Evolutionary conservation across 2,797 vertebrate genomes (phyloP).

Genomic region (Iguana delicatissima): DNA sequence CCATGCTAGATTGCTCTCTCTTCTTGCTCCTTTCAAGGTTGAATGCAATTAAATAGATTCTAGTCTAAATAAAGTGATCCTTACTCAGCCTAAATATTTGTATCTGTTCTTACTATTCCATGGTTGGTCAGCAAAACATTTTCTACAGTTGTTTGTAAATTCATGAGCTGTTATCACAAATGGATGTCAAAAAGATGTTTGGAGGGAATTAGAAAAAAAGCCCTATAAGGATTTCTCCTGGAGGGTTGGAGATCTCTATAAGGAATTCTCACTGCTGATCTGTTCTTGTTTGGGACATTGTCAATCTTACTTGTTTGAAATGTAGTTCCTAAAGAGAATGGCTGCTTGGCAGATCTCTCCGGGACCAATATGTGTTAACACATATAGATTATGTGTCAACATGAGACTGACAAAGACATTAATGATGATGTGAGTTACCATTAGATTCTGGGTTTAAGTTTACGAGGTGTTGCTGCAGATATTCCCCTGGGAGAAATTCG

Average conservation of each 20-base stretch:
- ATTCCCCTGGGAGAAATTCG: background rate
- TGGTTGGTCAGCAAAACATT: background rate
- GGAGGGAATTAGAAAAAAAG: background rate
- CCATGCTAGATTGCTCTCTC: too few species aligned
- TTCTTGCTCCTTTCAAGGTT: too few species aligned
- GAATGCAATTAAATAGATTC: too few species aligned
- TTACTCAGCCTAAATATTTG: too few species aligned
- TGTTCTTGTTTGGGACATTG: background rate
- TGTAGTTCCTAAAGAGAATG: slow-evolving; percentile 13
- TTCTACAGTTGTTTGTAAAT: background rate
- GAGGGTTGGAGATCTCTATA: background rate
- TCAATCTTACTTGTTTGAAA: slow-evolving; percentile 5
- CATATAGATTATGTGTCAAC: slow-evolving; percentile 24
- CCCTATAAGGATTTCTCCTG: background rate
- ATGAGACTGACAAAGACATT: slow-evolving; percentile 9
- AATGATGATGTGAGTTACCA: slow-evolving; percentile 1
- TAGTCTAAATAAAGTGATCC: too few species aligned
- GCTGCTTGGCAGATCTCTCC: background rate
- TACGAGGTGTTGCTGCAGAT: background rate
- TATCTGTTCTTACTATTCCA: too few species aligned
- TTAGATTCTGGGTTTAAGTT: slow-evolving; percentile 5
- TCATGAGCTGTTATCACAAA: background rate
- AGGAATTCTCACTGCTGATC: slow-evolving; percentile 1
- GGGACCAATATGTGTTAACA: slow-evolving; percentile 10
- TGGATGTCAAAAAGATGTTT: background rate